phyloP scores from a whole-genome alignment of 2,888 invertebrate species.

The Schizotus pectinicornis region DNA sequence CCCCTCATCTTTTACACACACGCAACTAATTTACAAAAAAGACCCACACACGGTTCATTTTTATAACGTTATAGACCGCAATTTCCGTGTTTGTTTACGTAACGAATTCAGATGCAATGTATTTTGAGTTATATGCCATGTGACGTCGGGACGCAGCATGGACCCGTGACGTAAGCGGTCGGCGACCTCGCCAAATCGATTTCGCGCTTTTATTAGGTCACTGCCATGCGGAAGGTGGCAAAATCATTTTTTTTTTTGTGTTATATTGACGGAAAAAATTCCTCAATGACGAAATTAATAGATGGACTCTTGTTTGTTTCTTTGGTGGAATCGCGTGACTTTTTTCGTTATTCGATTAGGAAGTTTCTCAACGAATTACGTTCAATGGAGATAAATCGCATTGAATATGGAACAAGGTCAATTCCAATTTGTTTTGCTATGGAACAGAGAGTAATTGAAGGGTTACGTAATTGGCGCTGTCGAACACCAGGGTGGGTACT shows the following conservation, averaged over 20 bases:
- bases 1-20: no score
- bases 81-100: constrained; percentile 8
- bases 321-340: not conserved
- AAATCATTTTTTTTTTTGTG: constrained; percentile 3
- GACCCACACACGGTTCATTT: not conserved
- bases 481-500: constrained; percentile 6
- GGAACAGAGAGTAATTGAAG: constrained; percentile 9
- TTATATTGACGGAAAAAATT: constrained; percentile 9
- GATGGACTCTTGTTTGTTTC: not conserved
- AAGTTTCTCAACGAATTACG: constrained; percentile 13
- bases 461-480: constrained; percentile 17
- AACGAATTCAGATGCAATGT: constrained; percentile 5
- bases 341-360: constrained; percentile 4
- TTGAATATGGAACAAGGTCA: constrained; percentile 23
- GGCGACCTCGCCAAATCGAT: constrained; percentile 20
- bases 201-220: not conserved
- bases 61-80: not conserved
- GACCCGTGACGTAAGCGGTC: constrained; percentile 16
- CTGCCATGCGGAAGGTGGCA: not conserved
- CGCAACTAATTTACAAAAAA: not conserved
- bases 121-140: constrained; percentile 12
- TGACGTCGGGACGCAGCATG: constrained; percentile 12
- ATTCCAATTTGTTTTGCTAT: constrained; percentile 22
- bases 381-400: constrained; percentile 21
- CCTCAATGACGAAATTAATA: no score